A percentile compares a stretch with the other conserved stretches of the same genome.
phyloP scores from a whole-genome alignment of 2,113 vertebrate genomes.

The Rostratula benghalensis region DNA sequence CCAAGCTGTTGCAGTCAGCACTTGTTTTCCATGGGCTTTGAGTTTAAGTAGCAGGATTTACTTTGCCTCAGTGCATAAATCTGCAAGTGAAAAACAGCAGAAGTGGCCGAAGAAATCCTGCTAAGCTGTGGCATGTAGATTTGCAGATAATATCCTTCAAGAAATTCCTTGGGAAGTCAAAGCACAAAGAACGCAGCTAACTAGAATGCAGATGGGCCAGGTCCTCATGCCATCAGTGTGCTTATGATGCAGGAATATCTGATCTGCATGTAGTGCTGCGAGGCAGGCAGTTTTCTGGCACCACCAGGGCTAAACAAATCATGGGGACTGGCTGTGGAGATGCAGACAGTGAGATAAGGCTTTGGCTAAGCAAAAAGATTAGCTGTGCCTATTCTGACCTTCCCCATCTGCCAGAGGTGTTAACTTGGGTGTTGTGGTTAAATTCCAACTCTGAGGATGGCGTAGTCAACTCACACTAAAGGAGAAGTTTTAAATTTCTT shows the following conservation, averaged over 20 bases:
- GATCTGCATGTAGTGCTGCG: not conserved
- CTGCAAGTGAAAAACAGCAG: not conserved
- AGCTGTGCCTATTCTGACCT: not conserved
- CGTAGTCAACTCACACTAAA: not conserved
- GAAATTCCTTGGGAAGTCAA: not conserved
- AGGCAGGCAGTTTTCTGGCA: not conserved
- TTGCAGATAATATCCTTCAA: not conserved
- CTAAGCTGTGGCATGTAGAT: not conserved
- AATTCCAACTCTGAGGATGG: not conserved
- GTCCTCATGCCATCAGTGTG: not conserved
- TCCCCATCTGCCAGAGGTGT: not conserved
- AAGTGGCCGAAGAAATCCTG: not conserved
- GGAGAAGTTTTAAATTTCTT: not conserved
- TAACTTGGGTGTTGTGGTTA: not conserved
- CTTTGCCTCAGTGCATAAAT: not conserved
- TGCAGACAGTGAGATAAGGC: not conserved
- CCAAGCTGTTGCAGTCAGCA: not conserved
- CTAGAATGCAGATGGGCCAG: not conserved
- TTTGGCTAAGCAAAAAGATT: not conserved
- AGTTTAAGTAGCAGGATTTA: not conserved
- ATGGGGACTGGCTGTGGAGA: not conserved
- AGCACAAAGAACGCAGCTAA: not conserved
- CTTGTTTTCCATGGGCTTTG: not conserved
- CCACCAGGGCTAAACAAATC: not conserved
- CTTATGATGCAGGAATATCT: not conserved